Percentiles rank a stretch among this genome's conserved stretches.
Evolutionary conservation across 53 echinoderm and acorn worm genomes (phyloP).

Genomic region (Patiria pectinifera): DNA sequence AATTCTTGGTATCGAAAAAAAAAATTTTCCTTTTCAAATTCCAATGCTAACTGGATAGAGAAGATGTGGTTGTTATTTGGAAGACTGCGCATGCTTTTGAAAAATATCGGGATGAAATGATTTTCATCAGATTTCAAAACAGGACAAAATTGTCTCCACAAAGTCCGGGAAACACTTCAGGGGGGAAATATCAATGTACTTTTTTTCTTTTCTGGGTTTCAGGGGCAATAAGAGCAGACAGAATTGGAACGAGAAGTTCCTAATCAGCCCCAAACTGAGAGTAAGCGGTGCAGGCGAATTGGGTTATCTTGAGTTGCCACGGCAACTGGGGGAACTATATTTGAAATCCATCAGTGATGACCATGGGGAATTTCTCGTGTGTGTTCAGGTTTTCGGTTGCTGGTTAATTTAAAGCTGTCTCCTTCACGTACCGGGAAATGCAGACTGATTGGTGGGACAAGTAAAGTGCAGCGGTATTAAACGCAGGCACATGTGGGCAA

Average conservation of each 20-base stretch:
- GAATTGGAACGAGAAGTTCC: neutral
- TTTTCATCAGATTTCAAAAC: neutral
- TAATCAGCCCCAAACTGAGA: constrained; percentile 22
- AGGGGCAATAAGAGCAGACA: constrained; percentile 4
- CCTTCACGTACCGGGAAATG: constrained; percentile 2
- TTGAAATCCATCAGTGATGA: constrained; percentile 45
- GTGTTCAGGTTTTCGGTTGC: constrained; percentile 54
- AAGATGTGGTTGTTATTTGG: neutral
- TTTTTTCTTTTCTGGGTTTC: neutral
- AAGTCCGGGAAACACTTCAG: neutral
- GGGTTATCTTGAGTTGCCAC: constrained; percentile 45
- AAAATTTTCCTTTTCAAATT: neutral
- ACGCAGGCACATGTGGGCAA: constrained; percentile 19
- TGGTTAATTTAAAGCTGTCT: constrained; percentile 53
- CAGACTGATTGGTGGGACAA: constrained; percentile 19
- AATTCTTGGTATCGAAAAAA: neutral
- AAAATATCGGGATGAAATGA: neutral
- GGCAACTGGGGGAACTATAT: constrained; percentile 50
- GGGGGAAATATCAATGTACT: neutral
- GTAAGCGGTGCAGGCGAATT: constrained; percentile 25
- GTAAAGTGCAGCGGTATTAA: constrained; percentile 18
- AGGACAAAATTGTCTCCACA: neutral
- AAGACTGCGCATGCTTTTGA: neutral
- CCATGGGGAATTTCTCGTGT: constrained; percentile 10
- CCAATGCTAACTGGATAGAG: neutral